Base-by-base conservation (phyloP, 2,888 invertebrate species). In the Drosophila niveifrons region DNA sequence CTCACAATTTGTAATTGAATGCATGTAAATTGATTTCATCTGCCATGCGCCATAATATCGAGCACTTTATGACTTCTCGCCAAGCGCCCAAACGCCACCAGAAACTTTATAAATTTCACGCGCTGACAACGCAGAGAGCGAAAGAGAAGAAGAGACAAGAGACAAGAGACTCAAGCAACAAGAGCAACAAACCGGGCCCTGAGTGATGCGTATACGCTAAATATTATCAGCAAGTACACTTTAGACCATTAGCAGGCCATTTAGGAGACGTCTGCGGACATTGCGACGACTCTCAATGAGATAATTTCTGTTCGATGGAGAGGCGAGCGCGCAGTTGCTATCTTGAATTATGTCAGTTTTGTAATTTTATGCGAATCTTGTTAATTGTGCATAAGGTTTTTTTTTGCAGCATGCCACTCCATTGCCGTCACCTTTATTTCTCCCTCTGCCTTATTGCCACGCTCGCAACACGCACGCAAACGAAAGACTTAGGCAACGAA, bases 331-430 rank as follows among this genome's bases (percentile, higher is more conserved):
- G 66, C 71, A 23, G 71, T 66, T 72, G 70, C 81, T 90, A 90
- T 90, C 91, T 88, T 88, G 89, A 91, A 90, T 90, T 89, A 91
- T 90, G 90, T 89, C 90, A 90, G 88, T 88, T 90, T 82, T 82
- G 83, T 86, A 85, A 81, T 82, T 80, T 88, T 90, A 88, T 89
- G 80, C 86, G 83, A 73, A 85, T 75, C 76, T 81, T 72, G 78
- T 83, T 88, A 86, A 80, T 82, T 86, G 87, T 76, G 74, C 77
- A 87, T 81, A 87, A 76, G 76, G 74, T 51, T 61, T 56, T 56
- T 47, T 51, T 61, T 56, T 56, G 44, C 23, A 23, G 31, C 31
- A 41, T 44, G 57, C 39, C 55, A 41, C 39, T 15, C 15, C 53
- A 17, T 7, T 17, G 4, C 48, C 10, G 15, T 29, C 23, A 8